Conservation (phyloP, 2,113 vertebrate species). For the Chrysemys picta region DNA sequence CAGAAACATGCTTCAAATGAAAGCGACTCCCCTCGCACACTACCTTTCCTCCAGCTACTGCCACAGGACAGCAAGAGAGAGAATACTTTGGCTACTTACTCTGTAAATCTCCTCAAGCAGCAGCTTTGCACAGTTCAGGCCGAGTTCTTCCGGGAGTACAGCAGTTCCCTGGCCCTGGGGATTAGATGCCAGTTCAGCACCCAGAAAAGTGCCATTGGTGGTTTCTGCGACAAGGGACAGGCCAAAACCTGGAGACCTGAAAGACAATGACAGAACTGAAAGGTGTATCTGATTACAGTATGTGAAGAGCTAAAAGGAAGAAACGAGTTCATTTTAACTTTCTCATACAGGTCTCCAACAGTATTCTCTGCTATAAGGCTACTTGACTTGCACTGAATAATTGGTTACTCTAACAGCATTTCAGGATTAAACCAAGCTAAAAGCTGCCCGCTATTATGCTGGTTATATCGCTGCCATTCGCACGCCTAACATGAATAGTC, state of each 20-base stretch:
- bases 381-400: background rate
- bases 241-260: constrained; percentile 96
- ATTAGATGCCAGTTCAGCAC: constrained; percentile 91
- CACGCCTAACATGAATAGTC: background rate
- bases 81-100: constrained; percentile 75
- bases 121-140: constrained; percentile 89
- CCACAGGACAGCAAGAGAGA: background rate
- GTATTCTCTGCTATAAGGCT: background rate
- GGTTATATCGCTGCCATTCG: background rate
- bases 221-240: constrained; percentile 93
- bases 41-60: background rate
- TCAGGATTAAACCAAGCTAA: background rate
- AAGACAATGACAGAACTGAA: background rate
- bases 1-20: background rate
- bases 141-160: constrained; percentile 92
- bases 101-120: constrained; percentile 94
- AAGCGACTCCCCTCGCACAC: background rate
- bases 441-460: background rate
- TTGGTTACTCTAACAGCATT: background rate
- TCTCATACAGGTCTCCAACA: background rate
- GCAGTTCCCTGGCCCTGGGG: constrained; percentile 90
- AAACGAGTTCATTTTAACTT: background rate
- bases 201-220: constrained; percentile 86
- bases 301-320: background rate
- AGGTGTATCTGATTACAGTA: background rate